A percentile compares a stretch with the other conserved stretches of the same genome.
Evolutionary conservation across 2,113 vertebrate genomes (phyloP).

Genomic region (Tangachromis dhanisi): DNA sequence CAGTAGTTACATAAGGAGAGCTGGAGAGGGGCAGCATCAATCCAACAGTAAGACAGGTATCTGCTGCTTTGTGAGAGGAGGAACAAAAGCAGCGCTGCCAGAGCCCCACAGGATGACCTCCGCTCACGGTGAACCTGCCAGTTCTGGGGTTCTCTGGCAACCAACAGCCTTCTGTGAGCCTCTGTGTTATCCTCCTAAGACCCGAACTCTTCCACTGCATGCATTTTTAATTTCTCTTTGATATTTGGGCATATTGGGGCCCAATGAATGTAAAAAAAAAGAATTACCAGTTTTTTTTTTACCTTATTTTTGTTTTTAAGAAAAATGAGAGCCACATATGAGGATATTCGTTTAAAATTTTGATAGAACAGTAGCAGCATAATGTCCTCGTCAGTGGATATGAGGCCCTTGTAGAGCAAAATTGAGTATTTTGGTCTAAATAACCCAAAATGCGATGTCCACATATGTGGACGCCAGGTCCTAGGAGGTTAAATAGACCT

Average conservation of each 20-base stretch:
- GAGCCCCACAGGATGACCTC: not conserved
- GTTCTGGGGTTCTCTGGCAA: not conserved
- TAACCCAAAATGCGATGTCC: not conserved
- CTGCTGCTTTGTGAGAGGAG: not conserved
- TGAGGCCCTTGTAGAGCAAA: not conserved
- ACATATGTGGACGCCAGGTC: accelerated
- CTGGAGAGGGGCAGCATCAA: not conserved
- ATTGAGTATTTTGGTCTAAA: not conserved
- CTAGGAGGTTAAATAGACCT: accelerated
- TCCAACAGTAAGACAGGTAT: not conserved
- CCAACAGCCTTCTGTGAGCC: not conserved
- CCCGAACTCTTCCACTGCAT: accelerated
- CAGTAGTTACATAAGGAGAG: not conserved
- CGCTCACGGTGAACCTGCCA: not conserved
- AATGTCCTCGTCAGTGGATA: accelerated
- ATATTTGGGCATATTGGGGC: accelerated
- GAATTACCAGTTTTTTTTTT: not conserved
- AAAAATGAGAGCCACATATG: too few species aligned
- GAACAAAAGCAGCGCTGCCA: not conserved
- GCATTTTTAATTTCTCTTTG: not conserved
- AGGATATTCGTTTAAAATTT: too few species aligned
- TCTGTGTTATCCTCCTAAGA: not conserved
- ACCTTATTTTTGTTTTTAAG: too few species aligned
- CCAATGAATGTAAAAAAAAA: accelerated
- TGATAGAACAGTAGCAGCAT: accelerated